Conservation (phyloP, 2,113 vertebrate genomes). For the Phylloscopus trochiloides region DNA sequence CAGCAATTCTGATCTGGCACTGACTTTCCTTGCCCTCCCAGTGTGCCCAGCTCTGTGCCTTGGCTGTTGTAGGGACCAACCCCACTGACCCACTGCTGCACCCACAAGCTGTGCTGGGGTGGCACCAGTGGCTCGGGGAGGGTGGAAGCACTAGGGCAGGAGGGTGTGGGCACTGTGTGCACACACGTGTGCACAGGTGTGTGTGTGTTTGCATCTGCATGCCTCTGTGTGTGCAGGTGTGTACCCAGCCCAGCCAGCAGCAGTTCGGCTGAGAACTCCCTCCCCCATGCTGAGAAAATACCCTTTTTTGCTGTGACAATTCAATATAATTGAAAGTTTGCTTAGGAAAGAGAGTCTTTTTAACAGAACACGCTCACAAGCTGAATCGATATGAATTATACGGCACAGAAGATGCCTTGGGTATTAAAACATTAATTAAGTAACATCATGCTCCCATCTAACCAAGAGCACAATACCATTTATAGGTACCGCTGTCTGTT, state of each 20-base stretch:
- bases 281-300: constrained; percentile 20
- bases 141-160: neutral
- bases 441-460: constrained; percentile 62
- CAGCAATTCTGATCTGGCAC: constrained; percentile 83
- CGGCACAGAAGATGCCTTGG: constrained; percentile 60
- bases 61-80: neutral
- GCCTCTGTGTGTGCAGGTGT: neutral
- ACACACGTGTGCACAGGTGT: no score
- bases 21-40: constrained; percentile 77
- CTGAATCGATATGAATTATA: constrained; percentile 61
- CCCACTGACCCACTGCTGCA: neutral
- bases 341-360: constrained; percentile 65
- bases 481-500: neutral
- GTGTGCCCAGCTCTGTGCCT: constrained; percentile 72
- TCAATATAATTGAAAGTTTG: constrained; percentile 66
- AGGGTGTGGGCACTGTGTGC: neutral
- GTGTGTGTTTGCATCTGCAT: neutral
- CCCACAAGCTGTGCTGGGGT: neutral
- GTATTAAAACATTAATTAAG: constrained; percentile 70
- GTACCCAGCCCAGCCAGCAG: neutral
- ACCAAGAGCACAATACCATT: constrained; percentile 52
- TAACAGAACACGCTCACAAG: constrained; percentile 61
- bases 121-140: accelerated
- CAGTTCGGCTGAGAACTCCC: neutral
- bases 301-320: constrained; percentile 41